Evolutionary conservation across 2,113 vertebrate genomes (phyloP).

Genomic region (Cololabis saira): DNA sequence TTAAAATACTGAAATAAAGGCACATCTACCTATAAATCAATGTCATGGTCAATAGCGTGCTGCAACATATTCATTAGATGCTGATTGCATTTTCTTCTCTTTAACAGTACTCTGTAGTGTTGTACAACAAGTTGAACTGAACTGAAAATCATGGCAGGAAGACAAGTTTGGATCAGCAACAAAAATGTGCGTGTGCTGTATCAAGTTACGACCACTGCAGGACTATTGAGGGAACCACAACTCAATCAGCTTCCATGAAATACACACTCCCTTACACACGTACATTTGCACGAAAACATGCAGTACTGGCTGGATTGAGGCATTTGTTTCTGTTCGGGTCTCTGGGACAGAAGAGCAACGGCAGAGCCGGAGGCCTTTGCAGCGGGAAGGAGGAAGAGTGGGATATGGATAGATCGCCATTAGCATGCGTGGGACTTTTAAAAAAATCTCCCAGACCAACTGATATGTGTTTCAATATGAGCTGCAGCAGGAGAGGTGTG

Average conservation of each 20-base stretch:
- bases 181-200: conserved; percentile 75
- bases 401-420: conserved; percentile 40
- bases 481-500: conserved; percentile 10
- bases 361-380: conserved; percentile 34
- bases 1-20: conserved; percentile 35
- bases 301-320: conserved; percentile 53
- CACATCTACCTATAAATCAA: conserved; percentile 39
- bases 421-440: conserved; percentile 40
- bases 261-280: conserved; percentile 26
- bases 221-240: conserved; percentile 72
- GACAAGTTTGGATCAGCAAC: conserved; percentile 74
- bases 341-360: conserved; percentile 21
- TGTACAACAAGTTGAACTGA: conserved; percentile 69
- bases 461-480: conserved; percentile 45
- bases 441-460: conserved; percentile 37
- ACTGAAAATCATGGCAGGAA: conserved; percentile 63
- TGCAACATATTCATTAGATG: conserved; percentile 56
- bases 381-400: conserved; percentile 51
- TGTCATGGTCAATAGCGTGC: conserved; percentile 33
- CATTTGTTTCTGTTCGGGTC: conserved; percentile 63
- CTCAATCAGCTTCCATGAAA: conserved; percentile 50
- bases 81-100: conserved; percentile 58
- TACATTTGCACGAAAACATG: conserved; percentile 9
- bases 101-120: conserved; percentile 49
- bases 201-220: conserved; percentile 72